These are phyloP conservation scores for Cryptoblepharus egeriae DNA, from an alignment of 2,797 vertebrate species.

Conservation along the genomic window DNA sequence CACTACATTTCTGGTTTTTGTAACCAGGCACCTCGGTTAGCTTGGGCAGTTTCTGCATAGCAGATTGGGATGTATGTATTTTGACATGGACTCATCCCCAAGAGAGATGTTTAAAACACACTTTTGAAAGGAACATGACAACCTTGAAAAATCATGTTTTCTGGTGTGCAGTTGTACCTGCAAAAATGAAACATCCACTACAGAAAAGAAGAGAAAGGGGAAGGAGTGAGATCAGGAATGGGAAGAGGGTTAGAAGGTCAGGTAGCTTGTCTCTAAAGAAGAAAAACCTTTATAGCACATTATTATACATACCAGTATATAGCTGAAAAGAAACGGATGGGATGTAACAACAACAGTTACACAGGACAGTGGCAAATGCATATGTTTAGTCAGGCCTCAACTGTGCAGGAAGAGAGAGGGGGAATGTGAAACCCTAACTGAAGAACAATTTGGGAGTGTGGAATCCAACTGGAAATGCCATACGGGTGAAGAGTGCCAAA, in stretches of 20 bases:
- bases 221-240: neutral
- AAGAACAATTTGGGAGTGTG: too few species aligned
- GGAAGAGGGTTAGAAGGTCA: neutral
- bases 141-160: neutral
- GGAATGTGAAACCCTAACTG: too few species aligned
- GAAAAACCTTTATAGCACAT: neutral
- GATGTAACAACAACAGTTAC: neutral
- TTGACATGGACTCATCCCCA: neutral
- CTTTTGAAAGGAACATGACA: slow-evolving; percentile 5
- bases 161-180: neutral
- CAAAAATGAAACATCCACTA: neutral
- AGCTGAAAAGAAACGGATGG: neutral
- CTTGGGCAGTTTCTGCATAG: neutral
- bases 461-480: too few species aligned
- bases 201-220: neutral
- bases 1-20: slow-evolving; percentile 21
- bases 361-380: neutral
- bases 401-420: too few species aligned
- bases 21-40: slow-evolving; percentile 17
- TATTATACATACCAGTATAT: neutral
- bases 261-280: neutral
- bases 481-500: neutral
- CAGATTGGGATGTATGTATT: slow-evolving; percentile 1
- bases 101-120: neutral
- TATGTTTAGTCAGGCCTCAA: neutral